Base-by-base conservation (phyloP, 2,888 invertebrate species). In the Drosophila aldrichi region DNA sequence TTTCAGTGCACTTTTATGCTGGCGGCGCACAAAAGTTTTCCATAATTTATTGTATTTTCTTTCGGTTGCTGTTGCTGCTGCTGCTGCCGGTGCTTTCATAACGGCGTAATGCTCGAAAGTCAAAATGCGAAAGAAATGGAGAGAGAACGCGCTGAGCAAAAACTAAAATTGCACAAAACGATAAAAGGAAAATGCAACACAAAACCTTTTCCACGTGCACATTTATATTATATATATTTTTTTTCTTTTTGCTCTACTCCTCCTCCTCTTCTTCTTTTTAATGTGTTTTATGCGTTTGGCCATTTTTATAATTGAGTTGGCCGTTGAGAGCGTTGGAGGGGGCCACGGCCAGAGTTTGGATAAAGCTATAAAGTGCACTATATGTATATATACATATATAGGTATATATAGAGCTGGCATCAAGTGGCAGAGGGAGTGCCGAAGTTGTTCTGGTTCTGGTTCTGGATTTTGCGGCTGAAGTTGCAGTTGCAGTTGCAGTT, bases 271-370 rank as follows among this genome's bases (percentile, higher is more conserved):
- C n/a, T 48, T 29, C 46, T 16, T 46, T 32, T 88, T 84, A 87
- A 86, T 89, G 86, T 80, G 85, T 89, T 86, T 78, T 85, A 88
- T 89, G 89, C 85, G 88, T 89, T 86, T 74, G 77, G 73, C 73
- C 73, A 70, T 70, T 85, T 89, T 89, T 89, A 85, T 89, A 86
- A 86, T 88, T 86, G 85, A 86, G 86, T 73, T 89, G 78, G 78
- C 72, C 70, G 77, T 60, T 67, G 65, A 58, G 52, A 41, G 62
- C 55, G 44, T 18, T 9, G 32, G 16, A 40, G 46, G 52, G 58
- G 12, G 29, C 46, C 46, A n/a, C 2, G n/a, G n/a, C 16, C 2
- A 10, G 18, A 29, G 46, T 51, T 41, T 58, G 49, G 60, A 60
- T 54, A 29, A 36, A 40, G 18, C 14, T 57, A 74, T 74, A 68